Evolutionary conservation across 1,140 invertebrate species (phyloP), one percentile per base, ranked within the genome.

Genomic region (Bombus ignitus): DNA sequence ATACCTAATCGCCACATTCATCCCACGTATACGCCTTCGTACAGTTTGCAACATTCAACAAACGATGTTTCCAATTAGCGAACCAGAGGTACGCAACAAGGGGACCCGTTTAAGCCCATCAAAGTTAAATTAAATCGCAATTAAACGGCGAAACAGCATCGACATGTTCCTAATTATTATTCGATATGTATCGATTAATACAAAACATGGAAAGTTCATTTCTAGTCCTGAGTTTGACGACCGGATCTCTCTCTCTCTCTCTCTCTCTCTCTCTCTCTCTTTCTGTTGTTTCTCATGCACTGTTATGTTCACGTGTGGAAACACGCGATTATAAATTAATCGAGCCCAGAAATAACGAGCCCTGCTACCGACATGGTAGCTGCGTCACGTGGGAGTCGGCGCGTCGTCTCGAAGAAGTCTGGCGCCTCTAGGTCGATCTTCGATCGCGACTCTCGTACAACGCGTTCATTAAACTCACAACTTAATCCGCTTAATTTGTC

Each of bases 351-450:
- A 89, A 75, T 84, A 87, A 91, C 59, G 75, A 90, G 81, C 53
- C 75, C 76, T 74, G 47, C n/a, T 59, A 37, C 74, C 85, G 92
- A 92, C 88, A 92, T 91, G 92, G 88, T 93, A 71, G 75, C 74
- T 91, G 91, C 87, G 53, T 88, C 78, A 92, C 92, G 92, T 93
- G 92, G 92, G 92, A 93, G 88, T 87, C 71, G 79, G 37, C 62
- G 83, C 71, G 76, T 66, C 62, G 89, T 89, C 88, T 87, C 75
- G 81, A 75, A 81, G 71, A 76, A 72, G 84, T 89, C 88, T 89
- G 81, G 88, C 85, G 88, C 88, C 88, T 87, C 73, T 72, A 44
- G 73, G 59, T 71, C 81, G 85, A 87, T 89, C 75, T 85, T 70
- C 77, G 84, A 82, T 74, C 35, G 18, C 70, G 25, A 65, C 35